A percentile compares a stretch with the other conserved stretches of the same genome.
Conservation (phyloP, 2,113 vertebrate genomes). For the Esox niger region DNA sequence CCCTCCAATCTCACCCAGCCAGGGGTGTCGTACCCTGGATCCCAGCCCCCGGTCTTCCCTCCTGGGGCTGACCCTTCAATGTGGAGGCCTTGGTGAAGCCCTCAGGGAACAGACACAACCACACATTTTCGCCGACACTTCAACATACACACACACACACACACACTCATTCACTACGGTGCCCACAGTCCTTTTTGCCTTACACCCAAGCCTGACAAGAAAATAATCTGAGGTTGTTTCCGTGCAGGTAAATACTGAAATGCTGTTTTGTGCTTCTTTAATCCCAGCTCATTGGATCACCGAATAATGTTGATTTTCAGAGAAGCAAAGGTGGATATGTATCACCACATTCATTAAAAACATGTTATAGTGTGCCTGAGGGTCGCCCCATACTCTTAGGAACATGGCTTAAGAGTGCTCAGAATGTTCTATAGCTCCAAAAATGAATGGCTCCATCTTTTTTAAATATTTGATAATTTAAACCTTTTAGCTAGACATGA, state of each 20-base stretch:
- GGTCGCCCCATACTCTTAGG: neutral
- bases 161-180: neutral
- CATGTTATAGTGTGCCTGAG: neutral
- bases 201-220: no score
- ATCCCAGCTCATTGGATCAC: neutral
- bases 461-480: no score
- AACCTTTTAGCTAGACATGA: no score
- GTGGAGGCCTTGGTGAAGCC: conserved; percentile 61
- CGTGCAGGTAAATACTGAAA: neutral
- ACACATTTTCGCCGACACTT: conserved; percentile 11
- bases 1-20: neutral
- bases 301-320: neutral
- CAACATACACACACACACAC: neutral
- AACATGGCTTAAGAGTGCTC: neutral
- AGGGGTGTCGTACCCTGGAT: no score
- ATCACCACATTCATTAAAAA: conserved; percentile 5
- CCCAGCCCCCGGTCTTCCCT: conserved; percentile 29
- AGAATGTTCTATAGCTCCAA: no score
- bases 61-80: conserved; percentile 51
- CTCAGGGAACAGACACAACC: neutral
- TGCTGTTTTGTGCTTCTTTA: conserved; percentile 8
- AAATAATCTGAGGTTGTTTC: no score
- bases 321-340: neutral
- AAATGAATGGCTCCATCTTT: no score
- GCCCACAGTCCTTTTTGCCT: no score